These are phyloP conservation scores for Alviniconcha strummeri DNA, from an alignment of 2,888 invertebrate species.

Conservation along the genomic window DNA sequence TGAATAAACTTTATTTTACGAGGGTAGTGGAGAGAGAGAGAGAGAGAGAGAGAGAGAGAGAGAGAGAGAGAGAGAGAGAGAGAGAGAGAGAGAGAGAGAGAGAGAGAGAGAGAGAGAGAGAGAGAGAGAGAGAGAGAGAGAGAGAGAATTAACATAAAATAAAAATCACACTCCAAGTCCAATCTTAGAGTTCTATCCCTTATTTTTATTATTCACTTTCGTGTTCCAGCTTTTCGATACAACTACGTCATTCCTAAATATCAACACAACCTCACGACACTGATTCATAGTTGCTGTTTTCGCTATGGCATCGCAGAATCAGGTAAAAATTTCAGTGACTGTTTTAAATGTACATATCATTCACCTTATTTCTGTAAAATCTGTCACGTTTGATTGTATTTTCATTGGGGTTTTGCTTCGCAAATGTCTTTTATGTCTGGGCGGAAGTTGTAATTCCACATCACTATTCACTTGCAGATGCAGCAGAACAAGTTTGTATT, in stretches of 20 bases:
- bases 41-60: slow-evolving; percentile 11
- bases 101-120: neutral
- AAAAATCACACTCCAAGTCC: neutral
- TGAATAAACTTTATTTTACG: neutral
- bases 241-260: slow-evolving; percentile 23
- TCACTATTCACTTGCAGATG: too few relatives aligned
- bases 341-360: neutral
- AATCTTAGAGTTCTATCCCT: neutral
- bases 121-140: neutral
- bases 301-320: slow-evolving; percentile 11
- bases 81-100: neutral
- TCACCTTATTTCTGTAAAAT: too few relatives aligned
- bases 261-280: slow-evolving; percentile 16
- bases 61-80: slow-evolving; percentile 2
- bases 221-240: slow-evolving; percentile 12
- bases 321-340: neutral
- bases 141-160: neutral
- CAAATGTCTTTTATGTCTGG: neutral
- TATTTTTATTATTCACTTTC: neutral
- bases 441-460: too few relatives aligned
- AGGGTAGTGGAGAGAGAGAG: neutral
- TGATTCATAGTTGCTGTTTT: slow-evolving; percentile 9
- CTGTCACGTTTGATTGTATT: too few relatives aligned
- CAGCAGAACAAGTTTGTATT: too few relatives aligned
- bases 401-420: neutral